Conservation (phyloP, 2,797 vertebrate species). For the Heliangelus exortis region DNA sequence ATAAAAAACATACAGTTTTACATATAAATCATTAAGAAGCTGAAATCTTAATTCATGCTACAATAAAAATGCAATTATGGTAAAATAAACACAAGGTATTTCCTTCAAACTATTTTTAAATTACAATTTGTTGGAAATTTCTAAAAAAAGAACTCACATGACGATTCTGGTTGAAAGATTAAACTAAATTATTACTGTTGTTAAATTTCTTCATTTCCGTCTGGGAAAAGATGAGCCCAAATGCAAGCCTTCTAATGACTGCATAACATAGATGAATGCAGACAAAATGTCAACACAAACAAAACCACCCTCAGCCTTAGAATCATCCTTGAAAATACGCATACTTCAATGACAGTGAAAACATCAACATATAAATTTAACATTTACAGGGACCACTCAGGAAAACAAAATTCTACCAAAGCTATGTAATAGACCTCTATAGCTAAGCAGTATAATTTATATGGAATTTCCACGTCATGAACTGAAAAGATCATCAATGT, state of each 20-base stretch:
- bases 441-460: neutral
- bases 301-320: neutral
- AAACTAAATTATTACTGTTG: neutral
- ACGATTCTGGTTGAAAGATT: neutral
- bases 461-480: neutral
- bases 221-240: neutral
- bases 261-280: neutral
- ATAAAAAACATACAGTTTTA: neutral
- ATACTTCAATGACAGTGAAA: neutral
- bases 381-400: neutral
- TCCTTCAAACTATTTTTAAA: neutral
- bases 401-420: neutral
- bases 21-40: neutral
- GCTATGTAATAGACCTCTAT: neutral
- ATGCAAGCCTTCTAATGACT: neutral
- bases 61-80: neutral
- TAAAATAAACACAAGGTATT: neutral
- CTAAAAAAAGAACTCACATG: neutral
- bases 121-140: neutral
- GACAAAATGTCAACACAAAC: neutral
- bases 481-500: neutral
- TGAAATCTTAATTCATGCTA: neutral
- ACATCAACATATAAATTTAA: neutral
- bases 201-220: neutral
- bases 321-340: neutral